phyloP scores from a whole-genome alignment of 2,797 vertebrate species.

The Heterohyrax brucei region DNA sequence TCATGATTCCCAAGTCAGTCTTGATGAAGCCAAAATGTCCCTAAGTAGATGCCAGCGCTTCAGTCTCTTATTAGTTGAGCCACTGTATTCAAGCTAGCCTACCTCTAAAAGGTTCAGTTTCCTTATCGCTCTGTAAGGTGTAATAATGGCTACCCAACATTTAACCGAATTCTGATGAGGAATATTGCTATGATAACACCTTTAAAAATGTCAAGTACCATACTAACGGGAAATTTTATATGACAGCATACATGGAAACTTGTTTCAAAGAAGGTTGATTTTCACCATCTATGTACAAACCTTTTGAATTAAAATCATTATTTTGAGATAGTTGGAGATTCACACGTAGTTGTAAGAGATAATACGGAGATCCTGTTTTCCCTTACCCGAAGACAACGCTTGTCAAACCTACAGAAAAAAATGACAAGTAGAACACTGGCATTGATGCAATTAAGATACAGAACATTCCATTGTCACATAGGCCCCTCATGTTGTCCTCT shows the following conservation, averaged over 20 bases:
- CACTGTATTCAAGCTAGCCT: neutral
- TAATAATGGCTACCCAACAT: neutral
- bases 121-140: neutral
- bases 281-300: conserved; percentile 5
- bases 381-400: neutral
- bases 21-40: neutral
- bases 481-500: no score
- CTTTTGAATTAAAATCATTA: neutral
- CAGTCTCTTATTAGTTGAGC: neutral
- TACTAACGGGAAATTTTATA: neutral
- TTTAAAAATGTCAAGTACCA: neutral
- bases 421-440: neutral
- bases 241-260: neutral
- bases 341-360: neutral
- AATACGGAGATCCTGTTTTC: neutral
- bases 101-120: neutral
- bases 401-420: neutral
- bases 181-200: neutral
- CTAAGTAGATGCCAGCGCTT: neutral
- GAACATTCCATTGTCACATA: neutral
- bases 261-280: neutral
- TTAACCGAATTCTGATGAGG: neutral
- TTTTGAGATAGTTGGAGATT: conserved; percentile 1
- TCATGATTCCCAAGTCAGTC: neutral
- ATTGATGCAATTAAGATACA: no score